Evolutionary conservation across 1,140 invertebrate genomes (phyloP).

Genomic region (Marisa cornuarietis): DNA sequence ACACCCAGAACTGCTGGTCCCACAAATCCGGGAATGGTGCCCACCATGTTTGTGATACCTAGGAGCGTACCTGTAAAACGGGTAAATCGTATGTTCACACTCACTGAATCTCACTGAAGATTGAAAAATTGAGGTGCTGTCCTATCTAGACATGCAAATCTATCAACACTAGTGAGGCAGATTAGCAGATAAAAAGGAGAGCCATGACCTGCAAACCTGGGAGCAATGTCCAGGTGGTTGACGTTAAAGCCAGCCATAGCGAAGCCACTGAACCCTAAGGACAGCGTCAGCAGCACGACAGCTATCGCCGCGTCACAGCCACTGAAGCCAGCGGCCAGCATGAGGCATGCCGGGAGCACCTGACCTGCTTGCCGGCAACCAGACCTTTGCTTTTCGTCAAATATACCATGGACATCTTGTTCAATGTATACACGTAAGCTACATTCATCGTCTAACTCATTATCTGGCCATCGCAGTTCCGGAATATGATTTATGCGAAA

Average conservation of each 20-base stretch:
- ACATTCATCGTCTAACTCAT: no score
- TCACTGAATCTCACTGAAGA: no score
- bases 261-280: slow-evolving; percentile 86
- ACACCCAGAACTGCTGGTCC: slow-evolving; percentile 83
- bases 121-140: no score
- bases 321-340: slow-evolving; percentile 45
- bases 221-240: slow-evolving; percentile 87
- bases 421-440: no score
- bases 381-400: no score
- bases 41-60: slow-evolving; percentile 86
- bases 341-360: slow-evolving; percentile 37
- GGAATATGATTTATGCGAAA: no score
- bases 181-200: not conserved
- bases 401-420: no score
- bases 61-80: slow-evolving; percentile 73
- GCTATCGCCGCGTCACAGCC: slow-evolving; percentile 69
- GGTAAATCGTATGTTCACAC: no score
- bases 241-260: slow-evolving; percentile 86
- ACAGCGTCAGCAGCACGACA: slow-evolving; percentile 80
- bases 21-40: slow-evolving; percentile 85
- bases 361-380: slow-evolving; percentile 31
- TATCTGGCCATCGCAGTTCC: no score
- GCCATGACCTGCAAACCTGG: slow-evolving; percentile 68
- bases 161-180: not conserved
- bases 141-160: no score